Percentiles rank a stretch among this genome's conserved stretches.
These are phyloP conservation scores for Syngnathus rostellatus DNA, from an alignment of 2,797 vertebrate species.

Conservation along the genomic window DNA sequence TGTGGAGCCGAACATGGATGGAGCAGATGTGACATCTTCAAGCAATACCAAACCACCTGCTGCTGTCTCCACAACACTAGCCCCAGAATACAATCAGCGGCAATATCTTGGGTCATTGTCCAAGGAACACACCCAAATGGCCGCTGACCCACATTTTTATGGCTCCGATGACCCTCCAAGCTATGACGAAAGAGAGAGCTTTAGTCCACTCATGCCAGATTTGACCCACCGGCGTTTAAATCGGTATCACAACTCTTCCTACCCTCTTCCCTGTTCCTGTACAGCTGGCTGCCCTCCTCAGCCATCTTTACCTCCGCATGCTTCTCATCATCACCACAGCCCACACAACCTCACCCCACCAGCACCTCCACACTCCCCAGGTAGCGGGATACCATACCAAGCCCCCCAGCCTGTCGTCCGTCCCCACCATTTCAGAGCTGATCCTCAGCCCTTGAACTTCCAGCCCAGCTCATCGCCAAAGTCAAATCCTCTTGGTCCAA, in stretches of 20 bases:
- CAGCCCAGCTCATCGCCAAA: slow-evolving; percentile 67
- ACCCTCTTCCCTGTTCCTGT: slow-evolving; percentile 65
- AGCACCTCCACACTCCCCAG: slow-evolving; percentile 48
- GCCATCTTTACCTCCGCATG: slow-evolving; percentile 34
- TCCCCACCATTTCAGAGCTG: slow-evolving; percentile 59
- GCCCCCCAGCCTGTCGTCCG: slow-evolving; percentile 51
- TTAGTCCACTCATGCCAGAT: slow-evolving; percentile 68
- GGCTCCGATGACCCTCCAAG: slow-evolving; percentile 74
- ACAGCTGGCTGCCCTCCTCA: slow-evolving; percentile 46
- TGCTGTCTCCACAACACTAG: slow-evolving; percentile 42
- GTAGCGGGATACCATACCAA: slow-evolving; percentile 42
- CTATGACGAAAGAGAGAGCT: slow-evolving; percentile 75
- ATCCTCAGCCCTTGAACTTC: slow-evolving; percentile 52
- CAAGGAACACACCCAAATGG: slow-evolving; percentile 36
- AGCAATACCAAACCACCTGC: slow-evolving; percentile 39
- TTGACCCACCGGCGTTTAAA: slow-evolving; percentile 52
- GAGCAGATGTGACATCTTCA: slow-evolving; percentile 36
- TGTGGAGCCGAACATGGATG: slow-evolving; percentile 33
- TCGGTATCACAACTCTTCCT: slow-evolving; percentile 57
- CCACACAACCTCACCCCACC: slow-evolving; percentile 59
- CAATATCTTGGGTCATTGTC: slow-evolving; percentile 38
- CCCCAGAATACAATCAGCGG: slow-evolving; percentile 40
- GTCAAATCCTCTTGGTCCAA: slow-evolving; percentile 46
- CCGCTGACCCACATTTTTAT: slow-evolving; percentile 55
- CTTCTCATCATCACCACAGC: slow-evolving; percentile 42